Evolutionary conservation across 2,113 vertebrate species (phyloP).

Genomic region (Castor canadensis): DNA sequence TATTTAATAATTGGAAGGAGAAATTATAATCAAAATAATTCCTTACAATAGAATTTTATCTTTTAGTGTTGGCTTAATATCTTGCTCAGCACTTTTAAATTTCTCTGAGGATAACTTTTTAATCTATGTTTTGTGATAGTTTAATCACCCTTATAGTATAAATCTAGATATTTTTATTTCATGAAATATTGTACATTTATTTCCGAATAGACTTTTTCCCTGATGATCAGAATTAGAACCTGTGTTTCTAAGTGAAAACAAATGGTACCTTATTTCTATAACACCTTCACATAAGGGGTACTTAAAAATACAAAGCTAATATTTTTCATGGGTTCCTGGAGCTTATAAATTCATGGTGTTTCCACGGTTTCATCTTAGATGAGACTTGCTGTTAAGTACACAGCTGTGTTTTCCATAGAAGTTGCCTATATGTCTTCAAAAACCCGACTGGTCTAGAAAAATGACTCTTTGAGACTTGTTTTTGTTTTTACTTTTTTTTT

Average conservation of each 20-base stretch:
- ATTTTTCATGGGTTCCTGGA: not conserved
- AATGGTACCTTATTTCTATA: slow-evolving; percentile 11
- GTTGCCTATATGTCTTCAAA: slow-evolving; percentile 82
- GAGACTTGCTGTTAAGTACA: slow-evolving; percentile 46
- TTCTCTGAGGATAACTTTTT: slow-evolving; percentile 28
- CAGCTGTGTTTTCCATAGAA: slow-evolving; percentile 69
- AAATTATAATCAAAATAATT: slow-evolving; percentile 56
- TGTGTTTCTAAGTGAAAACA: slow-evolving; percentile 53
- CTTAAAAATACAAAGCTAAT: slow-evolving; percentile 30
- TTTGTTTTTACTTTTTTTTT: slow-evolving; percentile 33
- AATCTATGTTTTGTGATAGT: not conserved
- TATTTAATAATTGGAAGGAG: not conserved
- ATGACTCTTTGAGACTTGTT: slow-evolving; percentile 85
- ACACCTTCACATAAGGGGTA: not conserved
- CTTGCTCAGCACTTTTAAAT: slow-evolving; percentile 51
- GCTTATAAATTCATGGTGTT: not conserved
- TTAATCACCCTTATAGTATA: slow-evolving; percentile 22
- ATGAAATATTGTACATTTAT: slow-evolving; percentile 56
- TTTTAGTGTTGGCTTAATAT: slow-evolving; percentile 31
- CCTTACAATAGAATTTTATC: slow-evolving; percentile 58
- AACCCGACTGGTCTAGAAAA: slow-evolving; percentile 83
- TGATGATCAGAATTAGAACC: not conserved
- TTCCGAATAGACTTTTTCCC: slow-evolving; percentile 48
- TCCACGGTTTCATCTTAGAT: not conserved
- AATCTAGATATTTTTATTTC: not conserved